These are phyloP conservation scores for Ctenochaetus hawaiiensis DNA, from an alignment of 2,797 vertebrate genomes.

Conservation along the genomic window DNA sequence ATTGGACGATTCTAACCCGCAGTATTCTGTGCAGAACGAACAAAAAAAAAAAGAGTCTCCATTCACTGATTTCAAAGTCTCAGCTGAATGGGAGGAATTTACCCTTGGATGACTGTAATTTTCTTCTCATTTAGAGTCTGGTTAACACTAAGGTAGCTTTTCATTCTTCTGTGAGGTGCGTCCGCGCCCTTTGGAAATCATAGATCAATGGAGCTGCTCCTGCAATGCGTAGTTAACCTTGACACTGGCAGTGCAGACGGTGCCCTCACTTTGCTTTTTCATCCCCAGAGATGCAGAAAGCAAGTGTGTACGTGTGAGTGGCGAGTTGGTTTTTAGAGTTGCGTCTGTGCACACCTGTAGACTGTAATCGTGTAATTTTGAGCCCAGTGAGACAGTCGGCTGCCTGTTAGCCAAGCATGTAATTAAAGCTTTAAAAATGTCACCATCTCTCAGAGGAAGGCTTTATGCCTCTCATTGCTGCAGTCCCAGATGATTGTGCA, in stretches of 20 bases:
- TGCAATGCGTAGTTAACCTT: slow-evolving; percentile 42
- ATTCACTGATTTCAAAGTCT: slow-evolving; percentile 58
- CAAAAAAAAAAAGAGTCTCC: slow-evolving; percentile 21
- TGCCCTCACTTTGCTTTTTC: slow-evolving; percentile 28
- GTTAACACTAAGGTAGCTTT: slow-evolving; percentile 58
- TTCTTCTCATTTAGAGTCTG: slow-evolving; percentile 67
- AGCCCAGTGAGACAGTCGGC: slow-evolving; percentile 64
- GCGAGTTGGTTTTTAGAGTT: slow-evolving; percentile 49
- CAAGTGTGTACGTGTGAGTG: slow-evolving; percentile 53
- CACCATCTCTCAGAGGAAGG: slow-evolving; percentile 70
- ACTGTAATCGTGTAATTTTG: slow-evolving; percentile 81
- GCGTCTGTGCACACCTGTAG: slow-evolving; percentile 72
- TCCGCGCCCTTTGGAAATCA: slow-evolving; percentile 45
- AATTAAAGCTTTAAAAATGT: slow-evolving; percentile 87
- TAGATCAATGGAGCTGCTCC: slow-evolving; percentile 48
- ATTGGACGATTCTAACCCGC: slow-evolving; percentile 69
- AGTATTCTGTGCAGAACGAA: slow-evolving; percentile 38
- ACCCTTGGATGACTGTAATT: slow-evolving; percentile 65
- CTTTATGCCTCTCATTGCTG: slow-evolving; percentile 78
- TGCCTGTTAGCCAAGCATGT: slow-evolving; percentile 84
- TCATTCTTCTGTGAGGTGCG: slow-evolving; percentile 11
- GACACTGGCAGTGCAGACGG: slow-evolving; percentile 37
- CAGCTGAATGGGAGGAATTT: slow-evolving; percentile 56
- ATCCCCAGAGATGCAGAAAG: slow-evolving; percentile 41
- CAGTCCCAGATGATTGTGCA: slow-evolving; percentile 66